These are phyloP conservation scores for Protobothrops mucrosquamatus DNA, from an alignment of 2,113 vertebrate genomes.

Conservation along the genomic window DNA sequence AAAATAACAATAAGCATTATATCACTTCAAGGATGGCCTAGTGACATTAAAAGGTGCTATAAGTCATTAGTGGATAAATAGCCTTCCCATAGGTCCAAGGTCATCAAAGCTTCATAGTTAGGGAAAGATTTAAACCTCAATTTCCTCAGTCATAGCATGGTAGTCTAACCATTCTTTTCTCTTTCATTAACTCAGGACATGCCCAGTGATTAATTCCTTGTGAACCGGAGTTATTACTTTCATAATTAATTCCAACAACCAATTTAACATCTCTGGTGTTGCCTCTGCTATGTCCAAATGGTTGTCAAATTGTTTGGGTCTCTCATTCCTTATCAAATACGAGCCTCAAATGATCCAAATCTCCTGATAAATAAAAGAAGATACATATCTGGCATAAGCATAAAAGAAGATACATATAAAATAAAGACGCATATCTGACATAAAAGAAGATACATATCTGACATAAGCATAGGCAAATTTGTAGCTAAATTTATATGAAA, in stretches of 20 bases:
- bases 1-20: background rate
- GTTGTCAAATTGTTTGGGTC: background rate
- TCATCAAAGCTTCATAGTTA: background rate
- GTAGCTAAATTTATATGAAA: background rate
- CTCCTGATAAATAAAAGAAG: conserved; percentile 13
- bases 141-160: background rate
- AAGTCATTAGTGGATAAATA: background rate
- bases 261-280: background rate
- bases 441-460: conserved; percentile 24
- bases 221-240: background rate
- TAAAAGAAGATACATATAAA: background rate
- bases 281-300: background rate
- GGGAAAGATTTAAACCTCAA: background rate
- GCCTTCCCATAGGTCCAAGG: background rate
- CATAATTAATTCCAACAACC: background rate
- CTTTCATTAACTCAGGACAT: background rate
- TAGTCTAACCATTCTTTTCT: background rate
- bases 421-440: background rate
- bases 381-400: conserved; percentile 10
- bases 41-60: background rate
- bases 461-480: conserved; percentile 14
- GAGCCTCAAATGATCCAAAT: background rate
- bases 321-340: background rate
- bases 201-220: background rate
- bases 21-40: background rate